Percentiles rank a stretch among this genome's conserved stretches.
phyloP scores from a whole-genome alignment of 2,113 vertebrate genomes.

The Eclectus roratus region DNA sequence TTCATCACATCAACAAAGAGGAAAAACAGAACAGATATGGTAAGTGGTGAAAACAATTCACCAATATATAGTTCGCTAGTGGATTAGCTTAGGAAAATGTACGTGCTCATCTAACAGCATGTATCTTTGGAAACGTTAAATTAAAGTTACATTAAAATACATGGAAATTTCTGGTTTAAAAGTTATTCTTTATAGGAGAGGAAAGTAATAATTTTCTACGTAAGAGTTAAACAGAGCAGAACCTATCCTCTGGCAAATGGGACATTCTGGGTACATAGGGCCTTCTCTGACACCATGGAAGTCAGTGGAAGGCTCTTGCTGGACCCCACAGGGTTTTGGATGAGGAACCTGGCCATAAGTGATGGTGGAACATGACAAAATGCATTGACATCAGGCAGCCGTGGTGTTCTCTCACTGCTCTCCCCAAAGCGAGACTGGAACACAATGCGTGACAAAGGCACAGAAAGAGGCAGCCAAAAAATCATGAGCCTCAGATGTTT shows the following conservation, averaged over 20 bases:
- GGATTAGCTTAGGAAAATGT: neutral
- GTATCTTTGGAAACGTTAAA: neutral
- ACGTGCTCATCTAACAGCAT: neutral
- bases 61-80: neutral
- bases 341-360: neutral
- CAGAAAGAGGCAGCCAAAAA: neutral
- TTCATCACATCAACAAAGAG: neutral
- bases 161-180: neutral
- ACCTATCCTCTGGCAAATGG: neutral
- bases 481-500: constrained; percentile 34
- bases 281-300: neutral
- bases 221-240: neutral
- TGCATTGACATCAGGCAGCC: fast-evolving
- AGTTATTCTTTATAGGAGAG: neutral
- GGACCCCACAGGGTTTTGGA: neutral
- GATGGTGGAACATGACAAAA: neutral
- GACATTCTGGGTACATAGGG: neutral
- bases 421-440: neutral
- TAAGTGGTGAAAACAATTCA: neutral
- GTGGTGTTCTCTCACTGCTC: fast-evolving
- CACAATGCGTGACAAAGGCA: constrained; percentile 16
- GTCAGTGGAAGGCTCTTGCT: neutral
- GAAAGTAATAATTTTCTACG: neutral
- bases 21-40: neutral
- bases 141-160: neutral